A percentile compares a stretch with the other conserved stretches of the same genome.
Evolutionary conservation across 2,797 vertebrate genomes (phyloP).

Genomic region (Melanotaenia pygmaea): DNA sequence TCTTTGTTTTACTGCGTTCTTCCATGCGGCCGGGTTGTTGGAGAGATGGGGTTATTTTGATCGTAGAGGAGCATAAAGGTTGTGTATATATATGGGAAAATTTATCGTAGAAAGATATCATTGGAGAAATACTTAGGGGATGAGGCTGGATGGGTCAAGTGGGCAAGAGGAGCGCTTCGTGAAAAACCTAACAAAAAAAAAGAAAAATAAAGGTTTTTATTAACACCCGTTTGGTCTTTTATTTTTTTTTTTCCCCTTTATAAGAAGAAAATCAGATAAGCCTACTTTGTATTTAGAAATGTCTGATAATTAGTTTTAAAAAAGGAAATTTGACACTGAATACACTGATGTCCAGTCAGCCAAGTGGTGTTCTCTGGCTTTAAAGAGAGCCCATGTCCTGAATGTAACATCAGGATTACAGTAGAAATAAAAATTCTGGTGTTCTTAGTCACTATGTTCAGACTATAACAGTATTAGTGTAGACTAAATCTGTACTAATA

Average conservation of each 20-base stretch:
- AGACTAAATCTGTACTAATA: background rate
- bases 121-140: conserved; percentile 52
- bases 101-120: conserved; percentile 42
- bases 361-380: background rate
- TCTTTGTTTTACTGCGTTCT: conserved; percentile 36
- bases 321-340: background rate
- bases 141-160: conserved; percentile 58
- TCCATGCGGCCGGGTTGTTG: conserved; percentile 23
- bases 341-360: background rate
- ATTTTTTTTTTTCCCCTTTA: conserved; percentile 17
- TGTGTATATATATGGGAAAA: conserved; percentile 48
- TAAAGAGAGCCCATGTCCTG: background rate
- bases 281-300: too few species aligned
- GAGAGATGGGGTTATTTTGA: conserved; percentile 84
- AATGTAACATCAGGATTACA: background rate
- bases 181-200: conserved; percentile 74
- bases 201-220: conserved; percentile 94
- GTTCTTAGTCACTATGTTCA: background rate
- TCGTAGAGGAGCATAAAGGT: conserved; percentile 75
- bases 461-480: background rate
- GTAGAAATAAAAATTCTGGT: background rate
- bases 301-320: background rate
- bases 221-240: conserved; percentile 57
- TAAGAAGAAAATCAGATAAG: too few species aligned
- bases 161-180: conserved; percentile 63